Evolutionary conservation across 2,888 invertebrate species (phyloP).

Genomic region (Sinelater perroti): DNA sequence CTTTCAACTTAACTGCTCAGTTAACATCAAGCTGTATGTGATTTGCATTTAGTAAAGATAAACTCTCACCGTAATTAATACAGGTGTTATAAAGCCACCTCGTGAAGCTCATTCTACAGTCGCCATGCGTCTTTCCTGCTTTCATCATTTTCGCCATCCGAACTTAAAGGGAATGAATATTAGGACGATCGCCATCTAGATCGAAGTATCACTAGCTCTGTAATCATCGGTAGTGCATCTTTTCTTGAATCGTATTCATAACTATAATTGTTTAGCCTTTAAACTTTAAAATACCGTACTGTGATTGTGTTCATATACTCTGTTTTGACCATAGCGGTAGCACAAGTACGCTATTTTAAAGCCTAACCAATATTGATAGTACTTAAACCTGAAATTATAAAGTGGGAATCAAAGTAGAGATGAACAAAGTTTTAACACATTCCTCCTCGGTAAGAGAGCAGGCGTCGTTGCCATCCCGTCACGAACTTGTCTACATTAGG

Average conservation of each 20-base stretch:
- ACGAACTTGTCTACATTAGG: conserved; percentile 20
- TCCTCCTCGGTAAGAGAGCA: conserved; percentile 29
- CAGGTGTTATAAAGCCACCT: conserved; percentile 26
- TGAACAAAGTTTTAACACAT: conserved; percentile 34
- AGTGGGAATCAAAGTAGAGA: conserved; percentile 39
- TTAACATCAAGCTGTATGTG: conserved; percentile 38
- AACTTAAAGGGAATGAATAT: conserved; percentile 7
- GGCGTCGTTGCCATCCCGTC: conserved; percentile 24
- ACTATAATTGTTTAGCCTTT: conserved; percentile 34
- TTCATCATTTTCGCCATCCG: conserved; percentile 16
- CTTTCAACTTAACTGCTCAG: conserved; percentile 36
- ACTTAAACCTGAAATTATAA: conserved; percentile 30
- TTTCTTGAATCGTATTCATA: conserved; percentile 33
- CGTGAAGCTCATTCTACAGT: conserved; percentile 13
- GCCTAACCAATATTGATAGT: conserved; percentile 24
- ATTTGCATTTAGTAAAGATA: conserved; percentile 37
- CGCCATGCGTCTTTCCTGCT: conserved; percentile 1
- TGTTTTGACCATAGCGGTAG: conserved; percentile 18
- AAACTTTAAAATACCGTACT: conserved; percentile 35
- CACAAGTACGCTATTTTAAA: conserved; percentile 31
- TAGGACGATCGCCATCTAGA: conserved; percentile 23
- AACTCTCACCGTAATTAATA: conserved; percentile 21
- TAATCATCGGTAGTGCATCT: conserved; percentile 33
- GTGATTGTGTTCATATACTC: conserved; percentile 4
- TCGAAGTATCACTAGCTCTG: conserved; percentile 33